phyloP scores from a whole-genome alignment of 2,797 vertebrate genomes.

The Rousettus madagascariensis region DNA sequence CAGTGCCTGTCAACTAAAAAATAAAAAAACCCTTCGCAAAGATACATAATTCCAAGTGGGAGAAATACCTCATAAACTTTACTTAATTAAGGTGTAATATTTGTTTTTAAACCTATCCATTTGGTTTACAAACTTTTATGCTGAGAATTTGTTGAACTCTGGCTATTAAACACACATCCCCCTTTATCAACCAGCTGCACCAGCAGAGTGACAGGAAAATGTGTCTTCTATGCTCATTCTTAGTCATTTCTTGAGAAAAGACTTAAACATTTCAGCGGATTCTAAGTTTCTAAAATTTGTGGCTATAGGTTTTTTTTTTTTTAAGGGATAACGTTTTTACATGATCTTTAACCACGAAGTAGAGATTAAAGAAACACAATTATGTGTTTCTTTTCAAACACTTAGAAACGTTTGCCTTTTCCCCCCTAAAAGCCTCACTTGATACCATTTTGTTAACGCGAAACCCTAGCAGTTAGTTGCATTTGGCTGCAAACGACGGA shows the following conservation, averaged over 20 bases:
- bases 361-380: not conserved
- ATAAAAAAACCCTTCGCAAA: not conserved
- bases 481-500: not conserved
- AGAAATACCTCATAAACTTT: not conserved
- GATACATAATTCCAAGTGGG: not conserved
- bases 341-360: not conserved
- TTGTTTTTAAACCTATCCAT: not conserved
- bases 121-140: not conserved
- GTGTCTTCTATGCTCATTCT: not conserved
- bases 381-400: not conserved
- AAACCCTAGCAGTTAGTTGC: not conserved
- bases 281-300: not conserved
- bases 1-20: not conserved
- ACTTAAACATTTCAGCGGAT: not conserved
- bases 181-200: not conserved
- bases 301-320: not conserved
- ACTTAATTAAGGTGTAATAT: not conserved
- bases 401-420: not conserved
- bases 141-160: not conserved
- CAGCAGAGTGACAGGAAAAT: not conserved
- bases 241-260: fast-evolving
- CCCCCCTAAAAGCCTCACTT: not conserved
- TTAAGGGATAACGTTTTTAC: not conserved
- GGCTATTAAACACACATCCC: not conserved
- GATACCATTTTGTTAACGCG: not conserved